A percentile compares a stretch with the other conserved stretches of the same genome.
Evolutionary conservation across 2,113 vertebrate species (phyloP).

Genomic region (Gasterosteus nipponicus): DNA sequence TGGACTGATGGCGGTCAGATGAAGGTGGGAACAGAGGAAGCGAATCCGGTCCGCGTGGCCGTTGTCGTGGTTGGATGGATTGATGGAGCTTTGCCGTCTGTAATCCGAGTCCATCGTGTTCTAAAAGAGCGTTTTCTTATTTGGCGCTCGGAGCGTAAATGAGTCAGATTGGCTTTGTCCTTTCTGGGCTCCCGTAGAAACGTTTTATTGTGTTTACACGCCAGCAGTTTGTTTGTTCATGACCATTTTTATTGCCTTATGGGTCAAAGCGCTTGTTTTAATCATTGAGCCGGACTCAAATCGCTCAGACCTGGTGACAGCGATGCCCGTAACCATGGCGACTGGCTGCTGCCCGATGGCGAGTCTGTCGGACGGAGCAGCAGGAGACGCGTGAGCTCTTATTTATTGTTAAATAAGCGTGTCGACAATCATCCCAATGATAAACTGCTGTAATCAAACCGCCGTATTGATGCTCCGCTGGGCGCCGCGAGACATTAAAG

Average conservation of each 20-base stretch:
- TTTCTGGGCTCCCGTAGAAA: too few species aligned
- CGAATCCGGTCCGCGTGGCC: too few species aligned
- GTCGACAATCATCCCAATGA: neutral
- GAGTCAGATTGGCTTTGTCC: too few species aligned
- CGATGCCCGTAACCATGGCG: neutral
- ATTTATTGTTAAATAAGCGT: neutral
- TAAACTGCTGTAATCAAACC: constrained; percentile 4
- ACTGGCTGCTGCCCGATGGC: neutral
- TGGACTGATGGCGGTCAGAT: neutral
- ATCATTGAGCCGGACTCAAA: neutral
- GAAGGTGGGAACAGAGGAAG: too few species aligned
- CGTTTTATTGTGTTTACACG: neutral
- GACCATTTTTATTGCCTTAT: neutral
- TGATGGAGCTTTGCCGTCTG: too few species aligned
- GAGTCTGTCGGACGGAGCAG: too few species aligned
- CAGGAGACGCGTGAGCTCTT: neutral
- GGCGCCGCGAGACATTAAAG: constrained; percentile 1
- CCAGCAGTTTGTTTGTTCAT: neutral
- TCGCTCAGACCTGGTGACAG: neutral
- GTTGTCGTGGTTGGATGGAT: too few species aligned
- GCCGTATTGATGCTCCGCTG: neutral
- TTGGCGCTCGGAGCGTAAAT: too few species aligned
- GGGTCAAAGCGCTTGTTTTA: too few species aligned
- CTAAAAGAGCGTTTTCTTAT: too few species aligned
- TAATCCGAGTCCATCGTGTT: too few species aligned